These are phyloP conservation scores for Sphyrna mokarran DNA, from an alignment of 2,113 vertebrate genomes.

Conservation along the genomic window DNA sequence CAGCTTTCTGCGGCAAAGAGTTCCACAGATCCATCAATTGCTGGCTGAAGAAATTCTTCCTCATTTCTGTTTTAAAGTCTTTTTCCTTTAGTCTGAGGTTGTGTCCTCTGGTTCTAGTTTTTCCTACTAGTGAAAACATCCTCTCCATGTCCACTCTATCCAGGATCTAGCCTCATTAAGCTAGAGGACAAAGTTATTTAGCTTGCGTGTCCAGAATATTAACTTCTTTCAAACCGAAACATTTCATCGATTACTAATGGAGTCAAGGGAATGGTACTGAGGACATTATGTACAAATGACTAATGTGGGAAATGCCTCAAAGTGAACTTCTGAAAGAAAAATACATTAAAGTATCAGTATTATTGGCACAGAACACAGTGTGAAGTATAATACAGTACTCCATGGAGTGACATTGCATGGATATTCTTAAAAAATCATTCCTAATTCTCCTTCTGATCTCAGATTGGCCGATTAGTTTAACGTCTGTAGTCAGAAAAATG, in stretches of 20 bases:
- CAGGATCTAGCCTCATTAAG: neutral
- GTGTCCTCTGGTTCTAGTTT: too few relatives aligned
- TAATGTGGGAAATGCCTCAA: neutral
- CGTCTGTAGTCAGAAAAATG: too few relatives aligned
- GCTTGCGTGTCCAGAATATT: neutral
- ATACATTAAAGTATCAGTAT: neutral
- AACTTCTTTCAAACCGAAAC: neutral
- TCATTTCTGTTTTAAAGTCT: too few relatives aligned
- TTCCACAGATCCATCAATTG: too few relatives aligned
- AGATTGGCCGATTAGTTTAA: too few relatives aligned
- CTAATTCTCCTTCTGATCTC: neutral
- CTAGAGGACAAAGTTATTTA: neutral
- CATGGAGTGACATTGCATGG: neutral
- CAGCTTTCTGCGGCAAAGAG: too few relatives aligned
- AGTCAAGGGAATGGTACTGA: neutral
- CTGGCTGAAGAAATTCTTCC: too few relatives aligned
- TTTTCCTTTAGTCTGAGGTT: too few relatives aligned
- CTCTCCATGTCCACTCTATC: too few relatives aligned
- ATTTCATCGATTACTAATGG: neutral
- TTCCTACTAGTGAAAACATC: too few relatives aligned
- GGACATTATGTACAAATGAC: constrained; percentile 1
- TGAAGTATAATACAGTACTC: neutral
- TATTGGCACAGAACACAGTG: neutral
- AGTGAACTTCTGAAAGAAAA: neutral
- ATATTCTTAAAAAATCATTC: too few relatives aligned